Evolutionary conservation across 64 coral and sea anemone genomes (phyloP), one percentile per base, ranked within the genome.

Genomic region (Trachythela sp.): DNA sequence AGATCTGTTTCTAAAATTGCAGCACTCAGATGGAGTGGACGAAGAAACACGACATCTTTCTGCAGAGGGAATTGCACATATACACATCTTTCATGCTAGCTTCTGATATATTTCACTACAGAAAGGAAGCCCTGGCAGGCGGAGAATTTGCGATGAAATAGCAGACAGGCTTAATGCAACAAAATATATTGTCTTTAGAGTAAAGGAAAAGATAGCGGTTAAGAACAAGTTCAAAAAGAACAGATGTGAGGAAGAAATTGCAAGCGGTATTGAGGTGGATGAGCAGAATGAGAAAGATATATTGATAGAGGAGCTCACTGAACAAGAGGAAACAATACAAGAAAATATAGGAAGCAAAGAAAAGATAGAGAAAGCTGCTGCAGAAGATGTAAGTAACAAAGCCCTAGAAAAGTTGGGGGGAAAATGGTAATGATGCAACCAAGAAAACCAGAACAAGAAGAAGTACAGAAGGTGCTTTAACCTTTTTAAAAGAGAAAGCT

Each of bases 141-240:
- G 85, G 56, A 86, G 56, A 52, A 86, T 52, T 45, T 86, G 85
- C 38, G 85, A 86, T 52, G 56, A 34, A 45, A 86, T 86, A 50
- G 30, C 48, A 52, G 85, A 86, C 48, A 52, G 48, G 30, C 56
- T 86, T 45, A 86, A 86, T 86, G 45, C 48, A 86, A 50, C 56
- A 52, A 52, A 86, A 52, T 35, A 86, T 51, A 45, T 52, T 52
- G 56, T 52, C 48, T 86, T 86, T 52, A 37, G 56, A 45, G 48
- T 86, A 52, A 86, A 87, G 86, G 86, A 87, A 64, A 87, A 87
- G 67, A 52, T 48, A 87, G 86, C 32, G 67, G 86, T 87, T 60
- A 52, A 87, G 86, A 60, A 60, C 39, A 87, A 87, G 86, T 87
- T 87, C 86, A 64, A 64, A 60, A 87, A 87, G 86, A 87, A 60